Evolutionary conservation across 2,888 invertebrate genomes (phyloP).

Genomic region (Panopea generosa): DNA sequence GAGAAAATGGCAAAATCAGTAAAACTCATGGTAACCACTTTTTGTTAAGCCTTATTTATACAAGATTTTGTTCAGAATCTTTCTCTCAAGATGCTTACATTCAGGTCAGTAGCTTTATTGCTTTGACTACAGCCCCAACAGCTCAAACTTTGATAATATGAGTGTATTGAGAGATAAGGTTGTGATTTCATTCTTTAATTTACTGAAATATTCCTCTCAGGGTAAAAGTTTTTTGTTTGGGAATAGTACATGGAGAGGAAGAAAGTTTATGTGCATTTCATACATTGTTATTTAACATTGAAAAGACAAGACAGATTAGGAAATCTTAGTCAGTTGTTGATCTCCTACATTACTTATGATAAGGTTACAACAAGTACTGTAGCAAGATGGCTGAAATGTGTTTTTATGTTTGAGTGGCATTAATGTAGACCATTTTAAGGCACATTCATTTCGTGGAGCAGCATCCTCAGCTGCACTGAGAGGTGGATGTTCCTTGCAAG

Average conservation of each 20-base stretch:
- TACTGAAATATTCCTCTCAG: not conserved
- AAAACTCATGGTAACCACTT: no score
- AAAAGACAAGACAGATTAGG: not conserved
- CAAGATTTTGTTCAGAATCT: no score
- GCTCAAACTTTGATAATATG: not conserved
- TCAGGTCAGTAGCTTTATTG: not conserved
- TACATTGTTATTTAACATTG: not conserved
- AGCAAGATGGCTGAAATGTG: not conserved
- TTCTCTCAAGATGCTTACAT: not conserved
- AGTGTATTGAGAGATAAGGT: not conserved
- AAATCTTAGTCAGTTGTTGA: not conserved
- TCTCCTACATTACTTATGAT: not conserved
- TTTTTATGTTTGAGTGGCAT: not conserved
- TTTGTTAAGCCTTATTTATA: no score
- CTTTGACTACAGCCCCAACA: not conserved
- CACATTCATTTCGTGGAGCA: no score
- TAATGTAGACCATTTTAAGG: no score
- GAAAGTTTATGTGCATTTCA: not conserved
- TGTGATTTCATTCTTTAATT: not conserved
- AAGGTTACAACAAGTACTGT: not conserved
- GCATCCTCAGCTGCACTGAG: not conserved
- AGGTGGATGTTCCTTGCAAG: not conserved
- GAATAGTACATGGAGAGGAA: not conserved
- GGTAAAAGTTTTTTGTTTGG: not conserved
- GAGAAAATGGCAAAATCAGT: no score